Conservation (phyloP, 1,140 invertebrate species). For the Bathynomus jamesi region DNA sequence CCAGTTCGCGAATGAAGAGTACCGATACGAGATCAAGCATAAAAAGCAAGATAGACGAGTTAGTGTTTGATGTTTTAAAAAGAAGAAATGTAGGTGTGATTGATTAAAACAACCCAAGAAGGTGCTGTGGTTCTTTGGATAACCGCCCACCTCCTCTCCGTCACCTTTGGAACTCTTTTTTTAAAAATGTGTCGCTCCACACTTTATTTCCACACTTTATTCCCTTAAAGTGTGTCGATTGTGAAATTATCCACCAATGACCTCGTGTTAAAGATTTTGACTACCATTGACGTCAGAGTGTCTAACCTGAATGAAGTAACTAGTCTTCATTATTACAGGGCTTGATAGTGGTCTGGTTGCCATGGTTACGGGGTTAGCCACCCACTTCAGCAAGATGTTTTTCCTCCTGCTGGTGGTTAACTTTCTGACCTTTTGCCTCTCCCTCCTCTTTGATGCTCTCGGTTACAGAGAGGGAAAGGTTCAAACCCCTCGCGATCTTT, state of each 20-base stretch:
- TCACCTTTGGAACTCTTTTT: too few relatives aligned
- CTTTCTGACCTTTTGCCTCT: conserved; percentile 26
- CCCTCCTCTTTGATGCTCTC: conserved; percentile 38
- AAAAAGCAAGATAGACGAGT: too few relatives aligned
- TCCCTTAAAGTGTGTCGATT: too few relatives aligned
- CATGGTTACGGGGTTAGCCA: conserved; percentile 18
- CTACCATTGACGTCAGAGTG: too few relatives aligned
- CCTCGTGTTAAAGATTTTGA: too few relatives aligned
- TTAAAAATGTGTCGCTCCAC: not conserved
- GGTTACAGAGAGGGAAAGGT: conserved; percentile 20
- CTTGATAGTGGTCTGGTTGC: conserved; percentile 12
- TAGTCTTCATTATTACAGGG: not conserved
- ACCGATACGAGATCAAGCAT: too few relatives aligned
- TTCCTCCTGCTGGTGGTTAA: conserved; percentile 23
- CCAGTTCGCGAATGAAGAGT: too few relatives aligned
- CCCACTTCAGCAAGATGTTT: conserved; percentile 25
- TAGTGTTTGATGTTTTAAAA: too few relatives aligned
- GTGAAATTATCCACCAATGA: too few relatives aligned
- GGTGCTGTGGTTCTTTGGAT: too few relatives aligned
- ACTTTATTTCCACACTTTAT: not conserved
- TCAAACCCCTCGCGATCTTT: conserved; percentile 20
- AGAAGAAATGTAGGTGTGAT: too few relatives aligned
- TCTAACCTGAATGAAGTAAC: not conserved
- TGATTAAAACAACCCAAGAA: too few relatives aligned
- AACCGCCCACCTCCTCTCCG: not conserved